Conservation (phyloP, 2,797 vertebrate genomes). For the Chelon auratus region DNA sequence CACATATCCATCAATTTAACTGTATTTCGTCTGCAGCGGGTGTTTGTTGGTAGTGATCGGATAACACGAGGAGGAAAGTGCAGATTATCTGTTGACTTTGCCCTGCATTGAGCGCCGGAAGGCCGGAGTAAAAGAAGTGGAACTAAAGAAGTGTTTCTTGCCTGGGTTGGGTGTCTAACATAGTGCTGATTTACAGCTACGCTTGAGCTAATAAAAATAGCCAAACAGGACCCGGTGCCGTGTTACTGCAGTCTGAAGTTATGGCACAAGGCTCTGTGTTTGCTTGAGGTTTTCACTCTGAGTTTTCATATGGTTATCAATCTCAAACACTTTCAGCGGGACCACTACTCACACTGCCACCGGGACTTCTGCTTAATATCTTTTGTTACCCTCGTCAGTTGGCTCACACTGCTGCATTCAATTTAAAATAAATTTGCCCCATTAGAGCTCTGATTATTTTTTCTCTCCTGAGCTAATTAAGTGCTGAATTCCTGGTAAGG, state of each 20-base stretch:
- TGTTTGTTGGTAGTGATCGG: slow-evolving; percentile 77
- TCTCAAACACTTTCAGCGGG: slow-evolving; percentile 17
- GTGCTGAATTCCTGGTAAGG: slow-evolving; percentile 74
- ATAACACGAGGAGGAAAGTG: slow-evolving; percentile 63
- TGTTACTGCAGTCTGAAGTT: slow-evolving; percentile 54
- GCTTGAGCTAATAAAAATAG: slow-evolving; percentile 70
- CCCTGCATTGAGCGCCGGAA: slow-evolving; percentile 30
- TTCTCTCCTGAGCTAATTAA: slow-evolving; percentile 73
- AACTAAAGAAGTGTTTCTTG: slow-evolving; percentile 35
- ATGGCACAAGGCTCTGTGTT: slow-evolving; percentile 29
- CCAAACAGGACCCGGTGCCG: slow-evolving; percentile 61
- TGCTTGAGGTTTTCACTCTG: slow-evolving; percentile 49
- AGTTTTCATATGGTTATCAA: slow-evolving; percentile 51
- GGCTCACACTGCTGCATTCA: slow-evolving; percentile 52
- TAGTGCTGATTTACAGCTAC: slow-evolving; percentile 70
- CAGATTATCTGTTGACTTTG: slow-evolving; percentile 67
- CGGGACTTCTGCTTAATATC: slow-evolving; percentile 40
- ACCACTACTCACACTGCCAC: slow-evolving; percentile 17
- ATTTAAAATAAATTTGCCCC: slow-evolving; percentile 76
- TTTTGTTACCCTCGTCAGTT: slow-evolving; percentile 42
- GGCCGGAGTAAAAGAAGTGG: slow-evolving; percentile 47
- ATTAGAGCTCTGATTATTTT: slow-evolving; percentile 79
- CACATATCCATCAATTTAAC: slow-evolving; percentile 65
- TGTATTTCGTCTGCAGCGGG: slow-evolving; percentile 44
- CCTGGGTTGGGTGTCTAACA: slow-evolving; percentile 34